Evolutionary conservation across 37 sponge, comb jelly and placozoan species (phyloP), one percentile per base, ranked within the genome.

Genomic region (Corticium candelabrum): DNA sequence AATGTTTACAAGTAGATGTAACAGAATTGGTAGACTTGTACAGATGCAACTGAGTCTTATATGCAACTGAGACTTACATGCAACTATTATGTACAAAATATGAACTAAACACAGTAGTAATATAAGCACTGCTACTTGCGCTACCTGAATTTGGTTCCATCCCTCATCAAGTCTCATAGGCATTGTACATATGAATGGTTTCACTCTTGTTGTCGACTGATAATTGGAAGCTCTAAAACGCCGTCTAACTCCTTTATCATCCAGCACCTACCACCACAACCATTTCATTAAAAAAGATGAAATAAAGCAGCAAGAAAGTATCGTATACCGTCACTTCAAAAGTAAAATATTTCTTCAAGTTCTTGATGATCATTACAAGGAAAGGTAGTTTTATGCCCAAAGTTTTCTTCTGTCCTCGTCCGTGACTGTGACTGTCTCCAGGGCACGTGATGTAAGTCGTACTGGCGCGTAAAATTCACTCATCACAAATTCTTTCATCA

Each of bases 171-270:
- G 79, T 38, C 92, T 77, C 99, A 97, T 97, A 33, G 99, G 99
- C 95, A 97, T 97, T 40, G 99, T 97, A 40, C 99, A 97, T 29
- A 97, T 97, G 89, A 97, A 97, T 1, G 99, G 99, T 73, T 97
- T 97, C 21, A 97, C 99, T 41, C 95, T 67, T 1, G 99, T 97
- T 0, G 92, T 91, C 15, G 92, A 91, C 85, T 93, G 95, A 78
- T 97, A 97, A 89, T 97, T 97, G 68, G 95, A 94, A 27, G 99
- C 99, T 56, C 99, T 68, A 78, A 97, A 97, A 38, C 99, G 78
- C 35, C 95, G 79, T 2, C 90, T 78, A 0, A 94, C 95, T 81
- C 89, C 85, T 82, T 97, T 97, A 70, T 97, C 99, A 75, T 94
- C 99, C 78, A 97, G 77, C 1, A 97, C 99, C 91, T 93, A 70